These are phyloP conservation scores for Mesocentrotus franciscanus DNA, from an alignment of 53 echinoderm and acorn worm genomes.

Conservation along the genomic window DNA sequence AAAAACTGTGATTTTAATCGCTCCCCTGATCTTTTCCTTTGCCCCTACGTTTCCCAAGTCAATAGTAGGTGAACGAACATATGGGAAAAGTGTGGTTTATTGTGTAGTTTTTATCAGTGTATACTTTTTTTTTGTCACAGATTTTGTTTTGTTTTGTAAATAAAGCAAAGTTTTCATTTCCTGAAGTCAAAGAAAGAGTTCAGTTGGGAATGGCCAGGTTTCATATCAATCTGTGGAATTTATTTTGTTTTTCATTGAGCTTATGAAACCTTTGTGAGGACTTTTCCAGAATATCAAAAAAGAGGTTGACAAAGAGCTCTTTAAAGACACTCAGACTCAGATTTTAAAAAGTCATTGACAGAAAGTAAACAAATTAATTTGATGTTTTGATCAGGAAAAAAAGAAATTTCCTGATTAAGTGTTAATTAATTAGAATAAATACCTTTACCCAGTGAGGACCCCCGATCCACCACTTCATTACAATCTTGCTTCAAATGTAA, in stretches of 20 bases:
- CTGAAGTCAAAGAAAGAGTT: slow-evolving; percentile 22
- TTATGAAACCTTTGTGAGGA: background rate
- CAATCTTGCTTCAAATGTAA: background rate
- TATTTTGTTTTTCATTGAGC: background rate
- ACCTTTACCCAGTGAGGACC: background rate
- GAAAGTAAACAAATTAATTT: no score
- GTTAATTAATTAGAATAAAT: background rate
- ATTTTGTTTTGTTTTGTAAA: background rate
- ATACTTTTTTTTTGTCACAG: background rate
- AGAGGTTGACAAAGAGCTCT: background rate
- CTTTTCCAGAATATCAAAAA: background rate
- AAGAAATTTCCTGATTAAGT: background rate
- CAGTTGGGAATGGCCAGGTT: slow-evolving; percentile 13
- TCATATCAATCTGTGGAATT: background rate
- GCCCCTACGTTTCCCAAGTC: background rate
- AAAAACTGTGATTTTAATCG: slow-evolving; percentile 40
- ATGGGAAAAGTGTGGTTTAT: background rate
- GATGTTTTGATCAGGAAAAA: background rate
- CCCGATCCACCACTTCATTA: background rate
- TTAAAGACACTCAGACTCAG: background rate
- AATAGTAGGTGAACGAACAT: background rate
- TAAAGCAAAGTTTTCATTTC: slow-evolving; percentile 1
- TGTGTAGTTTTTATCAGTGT: background rate
- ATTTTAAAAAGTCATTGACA: background rate
- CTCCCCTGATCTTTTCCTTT: slow-evolving; percentile 13